phyloP scores from a whole-genome alignment of 2,797 vertebrate species.

The Artibeus jamaicensis region DNA sequence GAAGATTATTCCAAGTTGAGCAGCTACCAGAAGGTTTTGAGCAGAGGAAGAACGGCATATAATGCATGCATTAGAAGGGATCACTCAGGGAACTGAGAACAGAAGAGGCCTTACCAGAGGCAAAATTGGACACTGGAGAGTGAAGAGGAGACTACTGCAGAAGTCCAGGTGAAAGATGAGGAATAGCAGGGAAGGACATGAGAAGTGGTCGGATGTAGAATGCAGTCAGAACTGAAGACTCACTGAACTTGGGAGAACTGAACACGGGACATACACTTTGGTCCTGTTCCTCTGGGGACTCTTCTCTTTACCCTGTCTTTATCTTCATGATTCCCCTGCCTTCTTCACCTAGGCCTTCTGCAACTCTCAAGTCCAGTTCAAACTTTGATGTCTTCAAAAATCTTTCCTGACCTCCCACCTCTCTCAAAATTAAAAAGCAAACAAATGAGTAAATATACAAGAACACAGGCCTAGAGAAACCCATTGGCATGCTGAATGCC shows the following conservation, averaged over 20 bases:
- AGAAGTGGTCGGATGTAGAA: not conserved
- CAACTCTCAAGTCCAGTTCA: not conserved
- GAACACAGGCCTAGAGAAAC: not conserved
- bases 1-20: not conserved
- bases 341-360: not conserved
- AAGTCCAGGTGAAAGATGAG: not conserved
- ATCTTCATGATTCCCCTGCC: not conserved
- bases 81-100: not conserved
- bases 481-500: not conserved
- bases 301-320: not conserved
- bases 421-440: not conserved
- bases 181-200: not conserved
- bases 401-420: not conserved
- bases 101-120: not conserved
- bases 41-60: not conserved
- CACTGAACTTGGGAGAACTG: not conserved
- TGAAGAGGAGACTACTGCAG: not conserved
- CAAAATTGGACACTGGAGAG: not conserved
- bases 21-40: not conserved
- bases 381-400: not conserved
- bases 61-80: not conserved
- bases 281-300: not conserved
- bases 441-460: not conserved
- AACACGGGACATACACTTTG: rapidly evolving
- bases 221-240: not conserved